phyloP scores from a whole-genome alignment of 1,140 invertebrate genomes.

The Hypsibius dujardini region DNA sequence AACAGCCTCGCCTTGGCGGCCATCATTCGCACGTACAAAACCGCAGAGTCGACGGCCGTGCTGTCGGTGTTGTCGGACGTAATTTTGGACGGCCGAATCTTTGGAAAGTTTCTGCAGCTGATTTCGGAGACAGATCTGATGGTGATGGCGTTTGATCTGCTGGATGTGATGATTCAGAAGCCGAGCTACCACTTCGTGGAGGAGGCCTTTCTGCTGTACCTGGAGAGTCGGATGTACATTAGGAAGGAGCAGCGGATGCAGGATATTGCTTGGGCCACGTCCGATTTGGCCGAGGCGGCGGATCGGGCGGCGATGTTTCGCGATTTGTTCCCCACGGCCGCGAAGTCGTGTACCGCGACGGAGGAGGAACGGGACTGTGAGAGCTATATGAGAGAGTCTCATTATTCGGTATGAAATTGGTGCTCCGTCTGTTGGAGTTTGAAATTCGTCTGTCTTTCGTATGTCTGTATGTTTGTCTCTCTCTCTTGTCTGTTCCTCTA shows the following conservation, averaged over 20 bases:
- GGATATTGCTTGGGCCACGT: not conserved
- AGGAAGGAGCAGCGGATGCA: conserved; percentile 13
- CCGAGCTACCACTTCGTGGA: not conserved
- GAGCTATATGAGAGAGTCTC: not conserved
- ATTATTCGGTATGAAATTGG: conserved; percentile 4
- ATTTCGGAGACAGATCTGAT: not conserved
- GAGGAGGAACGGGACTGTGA: not conserved
- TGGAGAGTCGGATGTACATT: conserved; percentile 5
- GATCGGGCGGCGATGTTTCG: conserved; percentile 10
- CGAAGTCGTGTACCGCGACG: conserved; percentile 1
- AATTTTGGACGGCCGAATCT: not conserved
- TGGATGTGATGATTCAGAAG: conserved; percentile 9
- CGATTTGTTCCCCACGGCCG: not conserved
- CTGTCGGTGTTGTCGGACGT: not conserved
- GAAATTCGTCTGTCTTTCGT: not conserved
- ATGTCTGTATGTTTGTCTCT: too few species aligned
- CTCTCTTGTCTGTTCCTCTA: too few species aligned
- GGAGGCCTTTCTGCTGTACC: not conserved
- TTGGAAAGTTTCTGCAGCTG: not conserved
- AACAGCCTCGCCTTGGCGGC: not conserved
- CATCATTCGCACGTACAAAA: not conserved
- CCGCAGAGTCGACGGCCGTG: not conserved
- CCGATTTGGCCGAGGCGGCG: not conserved
- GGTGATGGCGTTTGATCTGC: not conserved
- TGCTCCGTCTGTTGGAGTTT: not conserved